These are phyloP conservation scores for Trichogramma pretiosum DNA, from an alignment of 1,140 invertebrate species.

Conservation along the genomic window DNA sequence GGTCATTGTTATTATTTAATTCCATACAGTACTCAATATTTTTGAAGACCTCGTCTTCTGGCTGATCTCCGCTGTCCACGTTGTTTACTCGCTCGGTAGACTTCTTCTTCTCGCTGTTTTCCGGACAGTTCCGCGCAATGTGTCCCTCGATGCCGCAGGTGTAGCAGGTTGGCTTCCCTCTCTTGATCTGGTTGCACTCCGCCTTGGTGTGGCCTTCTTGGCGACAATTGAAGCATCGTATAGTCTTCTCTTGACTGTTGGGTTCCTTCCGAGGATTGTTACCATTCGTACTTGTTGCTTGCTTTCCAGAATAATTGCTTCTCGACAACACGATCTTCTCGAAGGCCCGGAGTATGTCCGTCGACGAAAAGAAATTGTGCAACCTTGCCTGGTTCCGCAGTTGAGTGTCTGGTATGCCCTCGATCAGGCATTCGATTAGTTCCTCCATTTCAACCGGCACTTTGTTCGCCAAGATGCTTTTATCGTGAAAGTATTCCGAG, in stretches of 20 bases:
- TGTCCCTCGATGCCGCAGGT: neutral
- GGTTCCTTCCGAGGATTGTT: neutral
- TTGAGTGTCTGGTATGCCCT: constrained; percentile 22
- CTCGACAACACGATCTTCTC: too few species aligned
- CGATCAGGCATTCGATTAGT: constrained; percentile 26
- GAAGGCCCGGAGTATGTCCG: neutral
- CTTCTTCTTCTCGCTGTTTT: too few species aligned
- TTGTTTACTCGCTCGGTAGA: neutral
- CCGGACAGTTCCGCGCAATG: neutral
- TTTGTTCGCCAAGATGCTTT: constrained; percentile 24
- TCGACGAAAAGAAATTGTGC: neutral
- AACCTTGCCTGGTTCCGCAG: constrained; percentile 12
- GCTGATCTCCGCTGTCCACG: too few species aligned
- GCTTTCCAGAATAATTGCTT: constrained; percentile 2
- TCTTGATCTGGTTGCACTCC: constrained; percentile 3
- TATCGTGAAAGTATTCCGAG: constrained; percentile 24
- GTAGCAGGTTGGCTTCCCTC: neutral
- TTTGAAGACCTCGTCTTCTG: neutral
- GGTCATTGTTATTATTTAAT: neutral
- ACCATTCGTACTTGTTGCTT: neutral
- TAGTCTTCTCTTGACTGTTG: neutral
- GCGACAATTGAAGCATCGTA: constrained; percentile 15
- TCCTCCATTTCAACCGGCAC: constrained; percentile 21
- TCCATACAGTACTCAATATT: neutral
- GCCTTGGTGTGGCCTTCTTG: constrained; percentile 2